Evolutionary conservation across 1,140 invertebrate genomes (phyloP), one percentile per base, ranked within the genome.

Genomic region (Hetaerina americana): DNA sequence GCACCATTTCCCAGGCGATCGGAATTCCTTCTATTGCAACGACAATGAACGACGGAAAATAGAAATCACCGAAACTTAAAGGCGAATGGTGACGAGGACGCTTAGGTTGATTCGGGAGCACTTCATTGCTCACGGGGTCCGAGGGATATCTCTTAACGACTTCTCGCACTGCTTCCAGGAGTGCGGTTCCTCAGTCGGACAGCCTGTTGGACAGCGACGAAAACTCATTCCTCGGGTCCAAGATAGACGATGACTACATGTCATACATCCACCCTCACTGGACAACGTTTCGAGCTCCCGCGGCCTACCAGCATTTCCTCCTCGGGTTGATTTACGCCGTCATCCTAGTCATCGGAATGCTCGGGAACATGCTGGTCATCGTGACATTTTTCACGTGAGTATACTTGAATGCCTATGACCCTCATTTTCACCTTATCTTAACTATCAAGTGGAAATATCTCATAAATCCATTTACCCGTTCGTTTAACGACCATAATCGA

Each of bases 371-470:
- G 12, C 86, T 92, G 69, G 92, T 94, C 68, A 84, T 93, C 72
- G 93, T 89, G 86, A 90, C 93, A 76, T 93, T 93, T 79, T 85
- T 87, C 74, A 90, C 90, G 85, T 92, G 83, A 86, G 87, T 84
- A n/a, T n/a, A n/a, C n/a, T n/a, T n/a, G n/a, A n/a, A n/a, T 84
- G 73, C 68, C 29, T 28, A 26, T 24, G n/a, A 82, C 3, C 78
- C 89, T 87, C 67, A 8, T 68, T 26, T 68, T 27, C 15, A 67
- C 18, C 18, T 27, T 18, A 15, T 12, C 24, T 3, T 24, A 3
- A n/a, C 29, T 18, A n/a, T 27, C 18, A 15, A 40, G n/a, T n/a
- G n/a, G n/a, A n/a, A n/a, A n/a, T n/a, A n/a, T n/a, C n/a, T 57
- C n/a, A 57, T 57, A 57, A 57, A 57, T 22, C 12, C 12, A 12